Conservation (phyloP, 2,113 vertebrate species). For the Poeciliopsis turrubarensis region DNA sequence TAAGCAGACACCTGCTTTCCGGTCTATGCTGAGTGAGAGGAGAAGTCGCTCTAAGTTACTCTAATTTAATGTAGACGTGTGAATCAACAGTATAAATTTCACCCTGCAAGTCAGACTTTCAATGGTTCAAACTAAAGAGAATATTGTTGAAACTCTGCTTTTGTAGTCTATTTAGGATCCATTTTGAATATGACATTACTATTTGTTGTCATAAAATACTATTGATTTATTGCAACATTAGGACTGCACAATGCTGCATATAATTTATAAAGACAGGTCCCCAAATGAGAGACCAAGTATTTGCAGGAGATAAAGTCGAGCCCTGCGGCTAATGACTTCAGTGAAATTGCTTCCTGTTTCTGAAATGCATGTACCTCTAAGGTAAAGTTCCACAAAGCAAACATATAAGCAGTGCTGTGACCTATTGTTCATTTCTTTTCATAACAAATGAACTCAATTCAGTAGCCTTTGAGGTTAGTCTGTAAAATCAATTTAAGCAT, state of each 20-base stretch:
- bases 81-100: conserved; percentile 75
- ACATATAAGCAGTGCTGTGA: conserved; percentile 24
- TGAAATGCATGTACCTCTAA: conserved; percentile 58
- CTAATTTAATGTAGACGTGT: conserved; percentile 89
- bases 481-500: neutral
- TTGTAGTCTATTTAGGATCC: conserved; percentile 36
- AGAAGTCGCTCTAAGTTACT: conserved; percentile 78
- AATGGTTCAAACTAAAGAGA: neutral
- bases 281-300: conserved; percentile 55
- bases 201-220: conserved; percentile 36
- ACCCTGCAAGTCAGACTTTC: conserved; percentile 56
- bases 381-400: conserved; percentile 48
- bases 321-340: conserved; percentile 41
- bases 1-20: conserved; percentile 97
- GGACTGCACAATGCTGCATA: conserved; percentile 33
- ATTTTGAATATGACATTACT: neutral
- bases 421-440: conserved; percentile 33
- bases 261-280: conserved; percentile 60
- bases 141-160: conserved; percentile 18
- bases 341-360: conserved; percentile 50
- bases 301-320: conserved; percentile 65
- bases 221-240: conserved; percentile 49
- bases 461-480: neutral
- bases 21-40: conserved; percentile 82
- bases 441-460: neutral